Evolutionary conservation across 2,888 invertebrate species (phyloP), one percentile per base, ranked within the genome.

Genomic region (Torymus tubicola): DNA sequence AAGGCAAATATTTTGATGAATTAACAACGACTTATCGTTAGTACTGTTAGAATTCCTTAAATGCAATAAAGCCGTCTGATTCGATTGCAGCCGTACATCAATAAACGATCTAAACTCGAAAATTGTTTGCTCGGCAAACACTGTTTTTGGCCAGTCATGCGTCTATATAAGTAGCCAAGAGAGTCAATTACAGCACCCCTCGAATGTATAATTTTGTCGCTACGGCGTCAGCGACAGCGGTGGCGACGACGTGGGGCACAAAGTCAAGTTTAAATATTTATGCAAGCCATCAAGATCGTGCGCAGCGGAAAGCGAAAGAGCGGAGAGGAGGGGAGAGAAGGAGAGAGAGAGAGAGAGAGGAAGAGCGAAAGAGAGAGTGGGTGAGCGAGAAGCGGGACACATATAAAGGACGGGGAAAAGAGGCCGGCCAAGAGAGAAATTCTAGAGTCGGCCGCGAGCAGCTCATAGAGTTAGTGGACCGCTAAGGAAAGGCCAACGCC

Each of bases 181-280:
- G 53, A 24, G 16, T 2, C 24, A 3, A 24, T 24, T 24, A 24
- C 24, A 24, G 24, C 24, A 24, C 52, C 50, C 24, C 16, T 4
- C 31, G 21, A 24, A 60, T 18, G 21, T 31, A 58, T 57, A 52
- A 50, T 24, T 52, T 53, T 8, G 50, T 14, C 24, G 57, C 31
- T 18, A 14, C 63, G 53, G 18, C 42, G 21, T 10, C 24, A 5
- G 18, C 18, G 24, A 24, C 24, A 24, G 24, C 24, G 3, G 24
- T 24, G 3, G 24, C 3, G 24, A 24, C 24, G 24, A 24, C 24
- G 24, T 24, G 24, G 24, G 24, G 72, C 71, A 55, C 81, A 81
- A 81, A 81, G 74, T 81, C 78, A 81, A 81, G 78, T 78, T 78
- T 78, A 81, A 78, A 81, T 78, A 78, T 78, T 78, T 78, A 74